Conservation (phyloP, 1,140 invertebrate genomes). For the Diuraphis noxia region DNA sequence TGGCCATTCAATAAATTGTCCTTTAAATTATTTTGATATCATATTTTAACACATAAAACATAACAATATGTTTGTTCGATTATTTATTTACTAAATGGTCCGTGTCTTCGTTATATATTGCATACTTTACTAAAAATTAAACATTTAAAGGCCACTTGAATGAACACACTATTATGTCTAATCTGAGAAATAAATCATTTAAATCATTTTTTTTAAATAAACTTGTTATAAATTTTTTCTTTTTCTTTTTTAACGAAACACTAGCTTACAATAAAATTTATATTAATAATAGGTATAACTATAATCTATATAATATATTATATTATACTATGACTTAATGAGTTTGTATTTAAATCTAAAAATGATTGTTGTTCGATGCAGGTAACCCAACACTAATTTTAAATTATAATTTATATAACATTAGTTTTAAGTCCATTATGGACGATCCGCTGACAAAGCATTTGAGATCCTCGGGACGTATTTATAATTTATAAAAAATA, state of each 20-base stretch:
- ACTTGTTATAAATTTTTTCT: background rate
- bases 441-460: background rate
- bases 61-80: background rate
- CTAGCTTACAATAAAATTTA: constrained; percentile 35
- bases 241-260: constrained; percentile 18
- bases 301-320: constrained; percentile 12
- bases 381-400: constrained; percentile 20
- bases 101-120: constrained; percentile 35
- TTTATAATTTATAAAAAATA: constrained; percentile 12
- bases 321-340: background rate
- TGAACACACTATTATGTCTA: constrained; percentile 44
- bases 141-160: constrained; percentile 46
- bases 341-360: constrained; percentile 28
- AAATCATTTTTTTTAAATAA: background rate
- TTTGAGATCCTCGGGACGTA: background rate
- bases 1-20: background rate
- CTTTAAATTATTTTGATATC: background rate
- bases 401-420: background rate
- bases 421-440: background rate
- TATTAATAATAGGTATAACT: background rate
- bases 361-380: constrained; percentile 43
- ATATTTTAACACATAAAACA: background rate
- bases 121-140: constrained; percentile 43
- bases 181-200: background rate
- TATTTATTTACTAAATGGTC: constrained; percentile 28